Conservation (phyloP, 2,888 invertebrate genomes). For the Lasius fuliginosus region DNA sequence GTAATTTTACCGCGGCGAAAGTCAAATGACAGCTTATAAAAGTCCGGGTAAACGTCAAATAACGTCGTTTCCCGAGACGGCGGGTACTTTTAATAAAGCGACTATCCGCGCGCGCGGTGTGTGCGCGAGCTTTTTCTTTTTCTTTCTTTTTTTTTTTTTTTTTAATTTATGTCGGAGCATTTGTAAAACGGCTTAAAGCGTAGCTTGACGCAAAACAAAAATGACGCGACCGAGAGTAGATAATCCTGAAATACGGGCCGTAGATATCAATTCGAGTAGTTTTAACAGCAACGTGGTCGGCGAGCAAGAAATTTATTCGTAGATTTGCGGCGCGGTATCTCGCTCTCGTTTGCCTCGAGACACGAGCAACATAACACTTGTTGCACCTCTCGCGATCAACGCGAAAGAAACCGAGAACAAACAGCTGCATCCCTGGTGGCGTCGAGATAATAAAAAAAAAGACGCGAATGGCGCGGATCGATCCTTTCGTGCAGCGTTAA, state of each 20-base stretch:
- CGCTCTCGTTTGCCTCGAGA: slow-evolving; percentile 62
- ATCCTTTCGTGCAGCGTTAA: background rate
- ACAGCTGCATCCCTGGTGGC: slow-evolving; percentile 7
- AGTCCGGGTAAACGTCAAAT: slow-evolving; percentile 27
- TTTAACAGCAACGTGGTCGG: slow-evolving; percentile 5
- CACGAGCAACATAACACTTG: slow-evolving; percentile 70
- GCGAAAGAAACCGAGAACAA: slow-evolving; percentile 64
- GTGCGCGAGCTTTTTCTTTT: background rate
- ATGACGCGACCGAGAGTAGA: slow-evolving; percentile 22
- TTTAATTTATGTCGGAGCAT: background rate
- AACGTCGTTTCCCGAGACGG: slow-evolving; percentile 36
- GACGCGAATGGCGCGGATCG: background rate
- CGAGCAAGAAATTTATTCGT: slow-evolving; percentile 50
- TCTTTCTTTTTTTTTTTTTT: background rate
- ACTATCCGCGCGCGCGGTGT: background rate
- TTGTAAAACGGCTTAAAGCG: slow-evolving; percentile 37
- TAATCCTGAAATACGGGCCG: slow-evolving; percentile 44
- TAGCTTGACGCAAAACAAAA: slow-evolving; percentile 36
- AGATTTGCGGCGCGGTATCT: slow-evolving; percentile 46
- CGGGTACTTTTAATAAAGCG: slow-evolving; percentile 41
- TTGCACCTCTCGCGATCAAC: slow-evolving; percentile 66
- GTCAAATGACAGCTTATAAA: slow-evolving; percentile 37
- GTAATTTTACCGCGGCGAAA: slow-evolving; percentile 20
- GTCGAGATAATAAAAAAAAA: slow-evolving; percentile 29
- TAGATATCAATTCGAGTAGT: slow-evolving; percentile 47